Base-by-base conservation (phyloP, 1,140 invertebrate species). In the Apocrypta bakeri region DNA sequence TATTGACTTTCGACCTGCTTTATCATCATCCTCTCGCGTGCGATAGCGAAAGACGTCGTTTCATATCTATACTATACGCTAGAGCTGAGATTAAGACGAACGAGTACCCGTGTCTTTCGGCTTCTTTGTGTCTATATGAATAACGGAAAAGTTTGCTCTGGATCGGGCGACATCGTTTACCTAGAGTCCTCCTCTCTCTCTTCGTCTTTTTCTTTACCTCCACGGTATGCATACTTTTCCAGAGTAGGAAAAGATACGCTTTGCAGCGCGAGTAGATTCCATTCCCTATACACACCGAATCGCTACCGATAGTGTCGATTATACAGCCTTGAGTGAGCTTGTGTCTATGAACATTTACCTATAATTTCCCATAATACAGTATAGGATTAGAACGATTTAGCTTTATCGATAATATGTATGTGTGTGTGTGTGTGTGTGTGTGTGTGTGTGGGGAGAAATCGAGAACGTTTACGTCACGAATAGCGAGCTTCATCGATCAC, bases 401-500 rank as follows among this genome's bases (percentile, higher is more conserved):
- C 42, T 48, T 12, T 48, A 48, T 48, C n/a, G n/a, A n/a, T n/a
- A n/a, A n/a, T n/a, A n/a, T n/a, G n/a, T n/a, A n/a, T n/a, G n/a
- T n/a, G n/a, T n/a, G n/a, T n/a, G n/a, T n/a, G n/a, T n/a, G n/a
- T n/a, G n/a, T n/a, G n/a, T n/a, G n/a, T n/a, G n/a, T n/a, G 3
- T 2, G 42, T 21, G 14, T 48, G 42, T 25, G 17, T n/a, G n/a
- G 4, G 25, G n/a, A 56, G 25, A 73, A 73, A 80, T 73, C n/a
- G 73, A 2, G 17, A 31, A 11, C 17, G 29, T 17, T 11, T 27
- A 25, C 24, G 21, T 74, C 71, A 61, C 25, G 25, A 24, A 8
- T 17, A 25, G 17, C 56, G 33, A 90, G 89, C 88, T 91, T 89
- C 90, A 92, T 92, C 91, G 90, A 92, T 91, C 91, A 92, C 89